Evolutionary conservation across 2,113 vertebrate species (phyloP), one percentile per base, ranked within the genome.

Genomic region (Mormyrus iriodes): DNA sequence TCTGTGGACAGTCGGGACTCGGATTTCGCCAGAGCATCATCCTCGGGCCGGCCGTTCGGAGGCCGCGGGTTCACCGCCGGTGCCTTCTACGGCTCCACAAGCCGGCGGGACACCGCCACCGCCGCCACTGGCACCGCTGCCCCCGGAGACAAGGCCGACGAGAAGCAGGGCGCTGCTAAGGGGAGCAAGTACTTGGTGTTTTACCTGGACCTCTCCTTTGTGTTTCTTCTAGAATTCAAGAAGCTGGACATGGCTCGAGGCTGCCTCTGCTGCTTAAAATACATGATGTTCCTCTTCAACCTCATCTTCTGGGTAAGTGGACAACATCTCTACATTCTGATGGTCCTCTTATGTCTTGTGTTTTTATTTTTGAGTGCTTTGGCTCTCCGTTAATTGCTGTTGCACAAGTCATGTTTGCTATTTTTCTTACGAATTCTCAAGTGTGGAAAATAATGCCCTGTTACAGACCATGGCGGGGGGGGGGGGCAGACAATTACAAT

Each of bases 161-260:
- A 96, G 94, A 98, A 97, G 95, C 96, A 95, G 96, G 95, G 94
- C 94, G 96, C 97, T 0, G 96, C 98, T 92, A 98, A 97, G 94
- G 96, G 97, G 96, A 98, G 98, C 97, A 99, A 99, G 95, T 99
- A 99, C 93, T 97, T 99, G 92, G 98, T 99, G 92, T 99, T 99
- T 99, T 99, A 99, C 95, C 97, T 99, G 97, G 98, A 99, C 96
- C 96, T 99, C 96, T 99, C 98, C 92, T 99, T 99, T 99, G 98
- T 99, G 96, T 99, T 99, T 96, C 98, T 99, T 95, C 95, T 99
- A 99, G 98, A 99, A 95, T 99, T 99, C 97, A 99, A 99, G 97
- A 99, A 98, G 98, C 99, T 97, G 98, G 99, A 98, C 97, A 99
- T 99, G 98, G 98, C 98, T 91, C 95, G 98, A 93, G 98, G 98